Evolutionary conservation across 2,113 vertebrate species (phyloP).

Genomic region (Aegithalos caudatus): DNA sequence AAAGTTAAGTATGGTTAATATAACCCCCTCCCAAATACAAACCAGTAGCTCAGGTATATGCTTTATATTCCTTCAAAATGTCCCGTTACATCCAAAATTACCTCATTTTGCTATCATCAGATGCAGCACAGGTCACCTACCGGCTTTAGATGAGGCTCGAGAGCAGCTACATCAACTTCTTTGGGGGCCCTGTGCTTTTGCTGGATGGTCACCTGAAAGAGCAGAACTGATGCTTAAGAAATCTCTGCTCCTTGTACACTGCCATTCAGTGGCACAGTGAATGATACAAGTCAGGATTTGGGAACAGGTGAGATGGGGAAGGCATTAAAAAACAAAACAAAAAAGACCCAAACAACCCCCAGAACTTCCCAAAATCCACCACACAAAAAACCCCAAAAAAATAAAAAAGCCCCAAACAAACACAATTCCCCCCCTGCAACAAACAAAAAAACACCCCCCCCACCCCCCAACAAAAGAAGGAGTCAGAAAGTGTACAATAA

Average conservation of each 20-base stretch:
- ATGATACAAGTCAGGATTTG: background rate
- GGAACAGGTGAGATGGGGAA: background rate
- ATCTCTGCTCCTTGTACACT: background rate
- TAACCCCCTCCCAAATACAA: background rate
- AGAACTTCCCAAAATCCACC: background rate
- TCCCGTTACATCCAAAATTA: background rate
- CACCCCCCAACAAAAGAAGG: background rate
- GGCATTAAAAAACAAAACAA: background rate
- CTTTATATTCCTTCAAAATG: background rate
- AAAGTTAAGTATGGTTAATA: background rate
- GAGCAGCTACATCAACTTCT: background rate
- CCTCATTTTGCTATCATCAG: background rate
- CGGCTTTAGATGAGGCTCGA: background rate
- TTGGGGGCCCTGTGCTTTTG: background rate
- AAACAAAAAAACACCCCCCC: too few species aligned
- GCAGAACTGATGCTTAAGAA: background rate
- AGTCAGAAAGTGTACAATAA: background rate
- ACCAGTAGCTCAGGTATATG: background rate
- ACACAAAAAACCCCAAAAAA: background rate
- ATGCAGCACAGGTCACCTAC: background rate
- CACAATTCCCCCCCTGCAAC: accelerated
- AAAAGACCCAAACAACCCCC: background rate
- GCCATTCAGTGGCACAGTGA: background rate
- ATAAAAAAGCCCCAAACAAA: background rate
- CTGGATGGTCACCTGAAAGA: background rate